These are phyloP conservation scores for Drosophila diplacantha DNA, from an alignment of 2,888 invertebrate species.

Conservation along the genomic window DNA sequence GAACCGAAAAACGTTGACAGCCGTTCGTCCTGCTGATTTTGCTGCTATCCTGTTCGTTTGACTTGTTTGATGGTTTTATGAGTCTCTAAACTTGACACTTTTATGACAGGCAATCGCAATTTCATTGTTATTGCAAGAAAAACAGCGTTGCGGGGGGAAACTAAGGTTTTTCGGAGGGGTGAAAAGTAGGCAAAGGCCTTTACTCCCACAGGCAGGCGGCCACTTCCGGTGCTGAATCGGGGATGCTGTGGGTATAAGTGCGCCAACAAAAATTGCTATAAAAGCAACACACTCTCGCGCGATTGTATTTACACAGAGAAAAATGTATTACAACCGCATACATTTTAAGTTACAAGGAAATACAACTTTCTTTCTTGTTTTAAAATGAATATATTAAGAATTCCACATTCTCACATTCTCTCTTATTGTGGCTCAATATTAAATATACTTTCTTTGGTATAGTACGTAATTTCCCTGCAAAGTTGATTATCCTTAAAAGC, in stretches of 20 bases:
- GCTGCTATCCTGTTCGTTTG: slow-evolving; percentile 73
- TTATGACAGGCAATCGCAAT: slow-evolving; percentile 60
- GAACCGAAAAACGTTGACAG: slow-evolving; percentile 59
- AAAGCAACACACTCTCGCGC: slow-evolving; percentile 2
- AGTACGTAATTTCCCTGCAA: neutral
- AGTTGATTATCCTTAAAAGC: neutral
- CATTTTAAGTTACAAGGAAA: too few relatives aligned
- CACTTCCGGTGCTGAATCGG: slow-evolving; percentile 18
- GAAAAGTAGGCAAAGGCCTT: neutral
- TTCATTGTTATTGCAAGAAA: slow-evolving; percentile 49
- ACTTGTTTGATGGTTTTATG: slow-evolving; percentile 76
- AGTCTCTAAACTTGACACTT: slow-evolving; percentile 73
- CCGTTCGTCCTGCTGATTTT: slow-evolving; percentile 46
- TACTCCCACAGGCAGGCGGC: slow-evolving; percentile 2
- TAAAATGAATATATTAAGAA: neutral
- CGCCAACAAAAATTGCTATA: slow-evolving; percentile 21
- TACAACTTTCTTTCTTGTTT: neutral
- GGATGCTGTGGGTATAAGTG: slow-evolving; percentile 38
- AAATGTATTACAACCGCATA: neutral
- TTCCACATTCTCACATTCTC: neutral
- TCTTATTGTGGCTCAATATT: neutral
- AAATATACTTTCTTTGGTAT: neutral
- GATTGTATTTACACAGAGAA: neutral
- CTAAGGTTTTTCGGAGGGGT: slow-evolving; percentile 9
- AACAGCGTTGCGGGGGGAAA: neutral